Percentiles rank a stretch among this genome's conserved stretches.
phyloP scores from a whole-genome alignment of 2,113 vertebrate genomes.

The Ptilonorhynchus violaceus region DNA sequence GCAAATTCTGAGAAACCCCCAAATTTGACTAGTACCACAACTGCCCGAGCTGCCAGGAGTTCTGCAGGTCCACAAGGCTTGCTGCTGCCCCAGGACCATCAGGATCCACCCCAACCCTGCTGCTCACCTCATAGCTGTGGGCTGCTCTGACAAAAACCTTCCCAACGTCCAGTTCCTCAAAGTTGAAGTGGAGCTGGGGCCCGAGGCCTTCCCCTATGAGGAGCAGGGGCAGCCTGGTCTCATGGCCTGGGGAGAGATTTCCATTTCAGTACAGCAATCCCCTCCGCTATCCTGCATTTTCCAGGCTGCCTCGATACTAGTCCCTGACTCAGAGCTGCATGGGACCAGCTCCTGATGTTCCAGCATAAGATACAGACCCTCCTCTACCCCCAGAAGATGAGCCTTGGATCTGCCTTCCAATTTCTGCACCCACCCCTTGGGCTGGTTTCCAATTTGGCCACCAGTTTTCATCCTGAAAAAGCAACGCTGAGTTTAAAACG shows the following conservation, averaged over 20 bases:
- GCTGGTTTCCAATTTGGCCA: background rate
- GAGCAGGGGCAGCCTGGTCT: conserved; percentile 78
- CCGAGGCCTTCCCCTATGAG: conserved; percentile 81
- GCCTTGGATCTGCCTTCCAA: background rate
- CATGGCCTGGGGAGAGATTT: conserved; percentile 70
- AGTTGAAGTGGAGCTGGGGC: conserved; percentile 78
- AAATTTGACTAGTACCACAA: background rate
- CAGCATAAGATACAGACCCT: background rate
- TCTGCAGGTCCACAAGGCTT: background rate
- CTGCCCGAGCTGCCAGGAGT: background rate
- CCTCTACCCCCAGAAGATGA: background rate
- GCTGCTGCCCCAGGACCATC: background rate
- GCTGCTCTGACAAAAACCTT: conserved; percentile 77
- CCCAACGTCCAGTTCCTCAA: conserved; percentile 78
- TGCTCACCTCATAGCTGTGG: conserved; percentile 80
- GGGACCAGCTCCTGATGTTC: background rate
- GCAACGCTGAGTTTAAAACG: rapidly evolving
- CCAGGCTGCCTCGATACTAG: background rate
- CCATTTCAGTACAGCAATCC: background rate
- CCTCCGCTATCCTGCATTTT: background rate
- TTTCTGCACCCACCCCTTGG: rapidly evolving
- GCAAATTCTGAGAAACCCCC: too few relatives aligned
- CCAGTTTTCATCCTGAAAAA: background rate
- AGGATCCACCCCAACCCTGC: background rate
- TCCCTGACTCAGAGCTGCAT: background rate